Evolutionary conservation across 2,113 vertebrate species (phyloP).

Genomic region (Notiomystis cincta): DNA sequence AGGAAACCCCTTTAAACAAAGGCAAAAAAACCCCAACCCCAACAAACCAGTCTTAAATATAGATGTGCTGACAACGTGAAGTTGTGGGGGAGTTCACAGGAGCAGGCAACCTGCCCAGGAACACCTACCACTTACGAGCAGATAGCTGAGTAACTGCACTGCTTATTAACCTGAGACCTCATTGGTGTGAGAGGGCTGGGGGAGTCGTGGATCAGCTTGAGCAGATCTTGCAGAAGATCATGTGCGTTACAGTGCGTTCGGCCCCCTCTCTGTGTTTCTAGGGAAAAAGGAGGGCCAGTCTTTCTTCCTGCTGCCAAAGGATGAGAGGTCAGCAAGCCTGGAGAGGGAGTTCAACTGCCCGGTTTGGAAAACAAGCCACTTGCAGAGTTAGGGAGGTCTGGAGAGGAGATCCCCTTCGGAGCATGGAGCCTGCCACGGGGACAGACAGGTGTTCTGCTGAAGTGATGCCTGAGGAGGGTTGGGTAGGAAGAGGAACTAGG

Average conservation of each 20-base stretch:
- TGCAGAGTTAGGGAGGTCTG: neutral
- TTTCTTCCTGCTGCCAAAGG: neutral
- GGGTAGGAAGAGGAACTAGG: neutral
- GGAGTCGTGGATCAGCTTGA: neutral
- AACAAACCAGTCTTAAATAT: conserved; percentile 57
- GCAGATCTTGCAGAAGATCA: neutral
- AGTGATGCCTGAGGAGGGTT: neutral
- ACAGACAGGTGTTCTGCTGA: neutral
- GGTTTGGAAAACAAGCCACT: neutral
- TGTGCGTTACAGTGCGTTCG: fast-evolving
- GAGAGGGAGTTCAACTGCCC: neutral
- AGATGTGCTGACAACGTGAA: conserved; percentile 39
- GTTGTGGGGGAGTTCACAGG: conserved; percentile 22
- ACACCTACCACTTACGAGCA: conserved; percentile 9
- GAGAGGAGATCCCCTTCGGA: neutral
- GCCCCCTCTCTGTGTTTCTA: neutral
- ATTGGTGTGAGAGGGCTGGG: neutral
- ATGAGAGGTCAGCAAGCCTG: neutral
- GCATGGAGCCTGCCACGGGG: fast-evolving
- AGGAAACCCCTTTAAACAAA: conserved; percentile 63
- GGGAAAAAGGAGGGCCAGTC: neutral
- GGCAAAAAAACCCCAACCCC: neutral
- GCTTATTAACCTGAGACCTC: conserved; percentile 71
- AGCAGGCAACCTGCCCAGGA: conserved; percentile 41
- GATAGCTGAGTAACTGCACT: conserved; percentile 58